phyloP scores from a whole-genome alignment of 2,113 vertebrate species.

The Cranoglanis bouderius region DNA sequence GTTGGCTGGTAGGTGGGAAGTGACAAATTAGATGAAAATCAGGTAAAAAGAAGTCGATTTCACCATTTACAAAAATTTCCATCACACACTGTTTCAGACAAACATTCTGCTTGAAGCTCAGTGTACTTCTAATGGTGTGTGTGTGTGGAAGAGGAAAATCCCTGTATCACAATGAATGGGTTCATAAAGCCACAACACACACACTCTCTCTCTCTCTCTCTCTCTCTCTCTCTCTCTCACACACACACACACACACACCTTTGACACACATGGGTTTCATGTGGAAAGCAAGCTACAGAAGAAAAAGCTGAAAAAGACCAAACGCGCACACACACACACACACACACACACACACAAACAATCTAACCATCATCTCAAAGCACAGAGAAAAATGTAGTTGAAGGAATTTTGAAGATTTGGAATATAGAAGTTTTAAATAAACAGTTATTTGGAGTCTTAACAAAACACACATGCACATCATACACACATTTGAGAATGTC shows the following conservation, averaged over 20 bases:
- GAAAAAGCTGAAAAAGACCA: too few species aligned
- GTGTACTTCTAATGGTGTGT: not conserved
- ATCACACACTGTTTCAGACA: not conserved
- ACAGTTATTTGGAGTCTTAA: not conserved
- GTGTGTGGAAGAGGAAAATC: not conserved
- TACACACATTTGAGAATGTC: not conserved
- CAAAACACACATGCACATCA: slow-evolving; percentile 25
- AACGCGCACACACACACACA: not conserved
- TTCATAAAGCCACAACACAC: not conserved
- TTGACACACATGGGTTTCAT: too few species aligned
- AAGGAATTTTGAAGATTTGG: not conserved
- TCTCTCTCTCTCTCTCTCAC: not conserved
- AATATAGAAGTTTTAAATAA: not conserved
- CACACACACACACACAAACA: not conserved
- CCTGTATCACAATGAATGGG: not conserved
- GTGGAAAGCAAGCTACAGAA: too few species aligned
- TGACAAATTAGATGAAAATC: not conserved
- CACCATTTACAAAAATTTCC: not conserved
- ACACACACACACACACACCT: too few species aligned
- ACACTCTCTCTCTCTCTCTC: not conserved
- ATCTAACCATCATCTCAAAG: not conserved
- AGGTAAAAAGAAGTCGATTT: not conserved
- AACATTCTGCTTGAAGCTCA: not conserved
- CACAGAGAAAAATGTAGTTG: not conserved
- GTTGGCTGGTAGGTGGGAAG: not conserved